Evolutionary conservation across 2,888 invertebrate species (phyloP), one percentile per base, ranked within the genome.

Genomic region (Andrena praecox): DNA sequence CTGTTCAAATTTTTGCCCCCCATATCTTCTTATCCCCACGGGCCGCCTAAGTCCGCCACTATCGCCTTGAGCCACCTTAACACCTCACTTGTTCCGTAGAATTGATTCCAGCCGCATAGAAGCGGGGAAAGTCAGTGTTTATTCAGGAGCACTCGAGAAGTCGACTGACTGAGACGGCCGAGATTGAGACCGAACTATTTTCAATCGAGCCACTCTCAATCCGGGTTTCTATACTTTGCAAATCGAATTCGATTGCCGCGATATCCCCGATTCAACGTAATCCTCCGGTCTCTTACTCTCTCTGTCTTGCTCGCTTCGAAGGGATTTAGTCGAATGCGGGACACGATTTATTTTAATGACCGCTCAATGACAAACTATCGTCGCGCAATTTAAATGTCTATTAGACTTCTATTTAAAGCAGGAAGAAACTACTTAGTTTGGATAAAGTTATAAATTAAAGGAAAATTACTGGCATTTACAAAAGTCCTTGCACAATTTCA

Each of bases 121-220:
- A 83, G 84, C 85, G 63, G 86, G 80, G 83, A 86, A 90, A 90
- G 89, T 90, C 89, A 85, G 89, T 92, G 90, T 92, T 92, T 92
- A 91, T 92, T 91, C 90, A 91, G 87, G 90, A 85, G 80, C 84
- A 77, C 79, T 62, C 78, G 80, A 80, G 71, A 77, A 81, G 79
- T 77, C 82, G 56, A 56, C 50, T 81, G 56, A 56, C 50, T 76
- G 82, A 78, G 86, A 87, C 84, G 89, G 87, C 81, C 80, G 88
- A 90, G 91, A 92, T 91, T 92, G 90, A 89, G 91, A 90, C 88
- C 85, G 86, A 90, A 89, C 89, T 87, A 88, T 90, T 92, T 91
- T 91, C 91, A 89, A 91, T 91, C 89, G 87, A 85, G 87, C 82
- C 85, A 85, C 72, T 64, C 67, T 66, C 56, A 63, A 35, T 64